Evolutionary conservation across 2,888 invertebrate species (phyloP), one percentile per base, ranked within the genome.

Genomic region (Apodemia zela): DNA sequence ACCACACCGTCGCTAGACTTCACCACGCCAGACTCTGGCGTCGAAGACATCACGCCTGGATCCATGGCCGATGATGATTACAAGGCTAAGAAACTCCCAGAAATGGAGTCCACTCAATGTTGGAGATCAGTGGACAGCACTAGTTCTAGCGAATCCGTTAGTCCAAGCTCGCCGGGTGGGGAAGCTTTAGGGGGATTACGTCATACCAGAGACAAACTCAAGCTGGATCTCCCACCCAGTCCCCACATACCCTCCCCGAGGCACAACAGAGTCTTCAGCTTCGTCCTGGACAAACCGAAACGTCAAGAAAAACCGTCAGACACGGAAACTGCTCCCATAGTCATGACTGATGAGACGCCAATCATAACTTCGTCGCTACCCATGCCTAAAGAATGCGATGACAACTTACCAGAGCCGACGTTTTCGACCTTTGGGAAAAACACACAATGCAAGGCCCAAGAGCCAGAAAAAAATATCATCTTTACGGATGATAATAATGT

Each of bases 201-300:
- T 15, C 96, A 96, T 77, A 95, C 96, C 6, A 63, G 95, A 66
- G 94, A 95, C 78, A 93, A 93, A 68, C 89, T 96, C 17, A 96
- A 95, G 77, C 87, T 96, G 11, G 95, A 96, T 80, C 84, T 96
- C 35, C 93, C 94, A 0, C 93, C 93, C 2, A 93, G 93, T 73
- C 94, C 94, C 0, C 86, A 83, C 70, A 75, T 82, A 18, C 84
- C 89, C 1, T 89, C 90, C 0, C 89, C 90, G 17, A 67, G 87
- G 11, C 89, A 88, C 78, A 78, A 70, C 67, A 73, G 88, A 65
- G 89, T 89, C 0, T 91, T 91, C 77, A 90, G 76, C 78, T 91
- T 91, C 72, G 81, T 84, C 2, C 79, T 88, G 25, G 90, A 87
- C 62, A 87, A 87, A 66, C 88, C 89, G 4, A 83, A 82, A 61